Evolutionary conservation across 1,140 invertebrate species (phyloP), one percentile per base, ranked within the genome.

Genomic region (Tyrophagus putrescentiae): DNA sequence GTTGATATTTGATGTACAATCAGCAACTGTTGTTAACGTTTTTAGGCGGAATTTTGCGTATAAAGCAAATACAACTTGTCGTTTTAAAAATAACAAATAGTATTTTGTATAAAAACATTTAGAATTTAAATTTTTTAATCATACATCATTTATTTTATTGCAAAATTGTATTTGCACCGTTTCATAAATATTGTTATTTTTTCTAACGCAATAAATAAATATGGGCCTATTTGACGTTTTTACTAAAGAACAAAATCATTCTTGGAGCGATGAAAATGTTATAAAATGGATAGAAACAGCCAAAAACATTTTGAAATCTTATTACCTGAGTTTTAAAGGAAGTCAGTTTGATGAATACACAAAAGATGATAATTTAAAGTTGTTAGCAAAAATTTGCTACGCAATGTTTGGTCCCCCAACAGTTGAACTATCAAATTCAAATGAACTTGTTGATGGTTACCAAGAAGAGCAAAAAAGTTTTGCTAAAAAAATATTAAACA

Each of bases 351-450:
- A 53, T 29, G 5, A 53, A 53, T 53, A 53, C 21, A 21, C 29
- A 21, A 53, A 32, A n/a, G n/a, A n/a, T 7, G 44, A 53, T 18
- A 21, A 53, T 18, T 16, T 11, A 53, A 16, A 7, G 5, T 53
- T 53, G 23, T 32, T 53, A 11, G 50, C 50, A 5, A 53, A 53
- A 53, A 53, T 53, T 32, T 53, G 50, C 23, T 53, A 32, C 23
- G 50, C 50, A 28, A 53, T 53, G 7, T 53, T 11, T 53, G 50
- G 50, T 6, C 18, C 27, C 5, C 50, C 50, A 29, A 53, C 50
- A 5, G 21, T 25, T 25, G 18, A 48, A 48, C 29, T 5, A 32
- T 16, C 7, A 16, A 27, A 48, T 7, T 11, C 7, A 23, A 18
- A 53, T 11, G 23, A 53, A 9, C 50, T 53, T 27, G 13, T 28